Base-by-base conservation (phyloP, 2,888 invertebrate genomes). In the Gisinianus flammeolus region DNA sequence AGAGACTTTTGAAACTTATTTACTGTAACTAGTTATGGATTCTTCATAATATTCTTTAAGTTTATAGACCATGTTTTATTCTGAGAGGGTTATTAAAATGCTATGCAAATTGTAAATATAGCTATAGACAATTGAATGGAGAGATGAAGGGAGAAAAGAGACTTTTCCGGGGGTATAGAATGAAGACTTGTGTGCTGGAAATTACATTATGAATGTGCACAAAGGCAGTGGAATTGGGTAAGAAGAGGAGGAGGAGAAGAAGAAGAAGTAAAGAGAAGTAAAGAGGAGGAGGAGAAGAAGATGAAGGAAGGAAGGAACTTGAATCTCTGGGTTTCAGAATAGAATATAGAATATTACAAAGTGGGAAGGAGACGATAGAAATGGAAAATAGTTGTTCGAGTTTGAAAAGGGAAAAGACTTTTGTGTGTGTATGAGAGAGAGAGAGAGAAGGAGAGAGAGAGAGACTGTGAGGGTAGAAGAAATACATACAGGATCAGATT, bases 401-500 rank as follows among this genome's bases (percentile, higher is more conserved):
- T 35, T 35, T 35, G 35, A 35, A 35, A 35, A 35, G 35, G 12
- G 35, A 35, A 35, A 35, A 35, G 35, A 35, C 35, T 8, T 5
- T 35, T 35, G 12, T 35, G 35, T 35, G 35, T 12, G 12, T 35
- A 35, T 56, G 8, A 22, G 10, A 5, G 56, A 44, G 54, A 54
- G 35, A 73, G 31, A 62, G 22, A 62, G 75, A 66, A 73, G 52
- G 24, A 73, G 54, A 58, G 58, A 73, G 62, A 62, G 26, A 31
- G 31, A 44, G 16, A 73, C 22, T 28, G 28, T 5, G 28, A 66
- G 12, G 10, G 66, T 5, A 67, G 75, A 52, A 73, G 28, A 58
- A 72, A 72, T 64, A 52, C 58, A 62, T n/a, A 66, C 66, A 64
- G 76, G 76, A 81, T 79, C 78, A 79, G 81, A 81, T 79, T 79